Conservation (phyloP, 2,797 vertebrate genomes). For the Echeneis naucrates region DNA sequence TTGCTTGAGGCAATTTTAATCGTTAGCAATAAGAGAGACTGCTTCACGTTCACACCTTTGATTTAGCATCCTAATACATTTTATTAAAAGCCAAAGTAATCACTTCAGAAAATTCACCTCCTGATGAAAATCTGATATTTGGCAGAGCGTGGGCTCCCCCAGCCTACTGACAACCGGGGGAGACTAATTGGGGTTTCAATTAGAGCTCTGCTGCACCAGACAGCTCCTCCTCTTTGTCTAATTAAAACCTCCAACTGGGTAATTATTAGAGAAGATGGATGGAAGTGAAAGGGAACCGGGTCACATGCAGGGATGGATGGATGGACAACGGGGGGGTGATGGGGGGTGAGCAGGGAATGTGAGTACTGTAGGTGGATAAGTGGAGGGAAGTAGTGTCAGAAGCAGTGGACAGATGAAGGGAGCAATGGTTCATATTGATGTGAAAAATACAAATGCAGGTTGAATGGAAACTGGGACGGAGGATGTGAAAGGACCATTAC, state of each 20-base stretch:
- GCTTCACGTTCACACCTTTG: slow-evolving; percentile 26
- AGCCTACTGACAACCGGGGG: slow-evolving; percentile 39
- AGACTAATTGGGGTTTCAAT: slow-evolving; percentile 75
- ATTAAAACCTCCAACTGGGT: slow-evolving; percentile 68
- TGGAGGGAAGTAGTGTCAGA: slow-evolving; percentile 9
- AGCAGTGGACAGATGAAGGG: slow-evolving; percentile 27
- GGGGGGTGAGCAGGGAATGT: neutral
- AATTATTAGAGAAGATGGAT: slow-evolving; percentile 63
- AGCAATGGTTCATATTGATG: slow-evolving; percentile 13
- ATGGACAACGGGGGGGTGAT: slow-evolving; percentile 8
- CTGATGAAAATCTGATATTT: slow-evolving; percentile 67
- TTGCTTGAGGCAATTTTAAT: slow-evolving; percentile 56
- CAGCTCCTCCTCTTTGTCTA: slow-evolving; percentile 58
- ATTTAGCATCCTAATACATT: slow-evolving; percentile 42
- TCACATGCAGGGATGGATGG: slow-evolving; percentile 33
- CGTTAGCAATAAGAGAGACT: neutral
- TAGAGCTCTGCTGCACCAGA: slow-evolving; percentile 47
- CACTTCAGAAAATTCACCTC: slow-evolving; percentile 53
- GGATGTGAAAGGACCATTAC: slow-evolving; percentile 22
- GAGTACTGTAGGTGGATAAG: neutral
- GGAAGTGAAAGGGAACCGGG: slow-evolving; percentile 10
- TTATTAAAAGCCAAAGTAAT: slow-evolving; percentile 58
- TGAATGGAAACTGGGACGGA: slow-evolving; percentile 20
- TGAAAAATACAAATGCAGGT: slow-evolving; percentile 15
- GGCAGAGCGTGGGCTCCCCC: slow-evolving; percentile 20